Percentiles rank a stretch among this genome's conserved stretches.
phyloP scores from a whole-genome alignment of 2,113 vertebrate genomes.

The Capreolus pygargus region DNA sequence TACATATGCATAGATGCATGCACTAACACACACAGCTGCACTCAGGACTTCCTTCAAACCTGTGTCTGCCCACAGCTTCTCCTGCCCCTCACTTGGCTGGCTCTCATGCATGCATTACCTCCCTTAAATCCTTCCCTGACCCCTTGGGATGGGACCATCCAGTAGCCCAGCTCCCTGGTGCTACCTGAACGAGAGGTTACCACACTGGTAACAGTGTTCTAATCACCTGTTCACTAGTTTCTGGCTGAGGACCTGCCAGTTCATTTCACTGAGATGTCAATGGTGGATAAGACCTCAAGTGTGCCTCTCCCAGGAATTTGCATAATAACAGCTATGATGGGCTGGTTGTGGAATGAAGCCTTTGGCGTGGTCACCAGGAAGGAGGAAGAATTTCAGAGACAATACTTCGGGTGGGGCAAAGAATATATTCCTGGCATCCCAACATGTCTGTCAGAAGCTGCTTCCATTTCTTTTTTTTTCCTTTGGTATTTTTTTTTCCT shows the following conservation, averaged over 20 bases:
- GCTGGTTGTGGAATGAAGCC: not conserved
- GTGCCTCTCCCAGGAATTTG: not conserved
- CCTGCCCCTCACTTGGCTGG: not conserved
- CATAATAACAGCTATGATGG: not conserved
- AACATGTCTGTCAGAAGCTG: not conserved
- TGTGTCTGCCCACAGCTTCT: not conserved
- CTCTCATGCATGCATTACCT: no score
- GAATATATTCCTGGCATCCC: not conserved
- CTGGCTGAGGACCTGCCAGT: not conserved
- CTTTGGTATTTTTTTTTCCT: no score
- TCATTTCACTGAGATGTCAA: not conserved
- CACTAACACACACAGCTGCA: not conserved
- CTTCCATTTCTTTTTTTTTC: not conserved
- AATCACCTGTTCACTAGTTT: not conserved
- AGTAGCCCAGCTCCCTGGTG: not conserved
- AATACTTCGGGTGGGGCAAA: not conserved
- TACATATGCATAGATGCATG: rapidly evolving
- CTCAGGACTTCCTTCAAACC: not conserved
- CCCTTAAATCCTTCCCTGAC: not conserved
- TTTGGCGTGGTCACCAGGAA: not conserved
- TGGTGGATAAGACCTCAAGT: not conserved
- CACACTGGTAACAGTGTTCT: not conserved
- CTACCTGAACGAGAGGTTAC: not conserved
- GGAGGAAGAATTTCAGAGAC: not conserved
- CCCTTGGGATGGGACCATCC: not conserved